A percentile compares a stretch with the other conserved stretches of the same genome.
These are phyloP conservation scores for Ylistrum balloti DNA, from an alignment of 1,140 invertebrate species.

Conservation along the genomic window DNA sequence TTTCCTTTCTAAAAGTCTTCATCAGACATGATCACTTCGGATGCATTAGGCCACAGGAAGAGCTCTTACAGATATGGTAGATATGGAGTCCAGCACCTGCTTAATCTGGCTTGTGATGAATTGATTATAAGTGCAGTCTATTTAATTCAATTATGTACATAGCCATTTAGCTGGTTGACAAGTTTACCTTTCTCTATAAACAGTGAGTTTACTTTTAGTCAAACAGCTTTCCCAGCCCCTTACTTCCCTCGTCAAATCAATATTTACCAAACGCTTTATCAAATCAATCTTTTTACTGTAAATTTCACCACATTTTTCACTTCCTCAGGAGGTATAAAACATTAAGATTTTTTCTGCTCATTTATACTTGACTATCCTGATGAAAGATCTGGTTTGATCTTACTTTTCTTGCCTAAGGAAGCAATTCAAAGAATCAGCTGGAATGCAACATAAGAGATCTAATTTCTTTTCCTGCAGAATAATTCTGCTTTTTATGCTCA, in stretches of 20 bases:
- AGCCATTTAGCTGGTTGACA: constrained; percentile 20
- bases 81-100: not conserved
- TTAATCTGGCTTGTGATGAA: not conserved
- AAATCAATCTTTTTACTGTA: not conserved
- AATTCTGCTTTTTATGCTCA: not conserved
- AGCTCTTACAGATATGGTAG: not conserved
- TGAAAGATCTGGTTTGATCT: not conserved
- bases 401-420: not conserved
- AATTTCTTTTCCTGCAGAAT: not conserved
- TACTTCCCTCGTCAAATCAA: constrained; percentile 30
- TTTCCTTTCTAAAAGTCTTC: not conserved
- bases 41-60: not conserved
- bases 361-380: not conserved
- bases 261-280: constrained; percentile 24
- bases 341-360: not conserved
- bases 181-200: constrained; percentile 23
- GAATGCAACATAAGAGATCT: not conserved
- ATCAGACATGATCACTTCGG: not conserved
- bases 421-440: not conserved
- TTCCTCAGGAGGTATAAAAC: not conserved
- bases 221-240: constrained; percentile 15
- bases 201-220: constrained; percentile 4
- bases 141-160: constrained; percentile 40
- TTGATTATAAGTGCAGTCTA: constrained; percentile 25
- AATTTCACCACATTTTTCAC: constrained; percentile 24